Conservation (phyloP, 2,797 vertebrate species). For the Darevskia mixta region DNA sequence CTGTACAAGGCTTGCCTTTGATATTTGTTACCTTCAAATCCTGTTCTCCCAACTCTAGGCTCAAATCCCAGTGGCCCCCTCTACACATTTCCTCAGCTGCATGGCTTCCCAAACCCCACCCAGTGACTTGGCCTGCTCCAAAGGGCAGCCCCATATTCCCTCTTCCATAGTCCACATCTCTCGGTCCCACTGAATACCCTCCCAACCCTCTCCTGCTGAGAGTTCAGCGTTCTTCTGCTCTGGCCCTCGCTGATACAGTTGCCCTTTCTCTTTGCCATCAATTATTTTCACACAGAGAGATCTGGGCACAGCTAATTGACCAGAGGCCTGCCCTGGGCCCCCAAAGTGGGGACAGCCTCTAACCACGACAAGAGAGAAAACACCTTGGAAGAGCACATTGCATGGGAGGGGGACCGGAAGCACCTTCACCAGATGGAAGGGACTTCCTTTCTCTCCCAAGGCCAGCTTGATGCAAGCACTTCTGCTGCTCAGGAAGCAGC, state of each 20-base stretch:
- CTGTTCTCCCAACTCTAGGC: not conserved
- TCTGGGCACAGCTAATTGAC: not conserved
- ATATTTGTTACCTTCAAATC: not conserved
- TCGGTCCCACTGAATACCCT: not conserved
- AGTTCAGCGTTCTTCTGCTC: not conserved
- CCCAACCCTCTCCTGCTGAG: not conserved
- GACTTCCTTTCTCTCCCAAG: not conserved
- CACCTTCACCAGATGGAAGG: not conserved
- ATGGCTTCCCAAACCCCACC: not conserved
- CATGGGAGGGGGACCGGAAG: not conserved
- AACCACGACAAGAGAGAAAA: not conserved
- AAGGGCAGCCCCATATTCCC: not conserved
- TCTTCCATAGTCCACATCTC: not conserved
- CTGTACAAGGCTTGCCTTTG: not conserved
- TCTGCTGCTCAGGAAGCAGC: not conserved
- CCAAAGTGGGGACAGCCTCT: not conserved
- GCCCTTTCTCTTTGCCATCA: not conserved
- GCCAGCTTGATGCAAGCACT: not conserved
- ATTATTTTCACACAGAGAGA: not conserved
- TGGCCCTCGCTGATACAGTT: not conserved
- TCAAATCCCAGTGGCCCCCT: not conserved
- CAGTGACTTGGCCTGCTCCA: not conserved
- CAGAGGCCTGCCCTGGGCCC: not conserved
- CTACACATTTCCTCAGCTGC: not conserved
- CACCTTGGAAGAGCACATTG: not conserved